Evolutionary conservation across 2,888 invertebrate genomes (phyloP).

Genomic region (Dexiosoma caninum): DNA sequence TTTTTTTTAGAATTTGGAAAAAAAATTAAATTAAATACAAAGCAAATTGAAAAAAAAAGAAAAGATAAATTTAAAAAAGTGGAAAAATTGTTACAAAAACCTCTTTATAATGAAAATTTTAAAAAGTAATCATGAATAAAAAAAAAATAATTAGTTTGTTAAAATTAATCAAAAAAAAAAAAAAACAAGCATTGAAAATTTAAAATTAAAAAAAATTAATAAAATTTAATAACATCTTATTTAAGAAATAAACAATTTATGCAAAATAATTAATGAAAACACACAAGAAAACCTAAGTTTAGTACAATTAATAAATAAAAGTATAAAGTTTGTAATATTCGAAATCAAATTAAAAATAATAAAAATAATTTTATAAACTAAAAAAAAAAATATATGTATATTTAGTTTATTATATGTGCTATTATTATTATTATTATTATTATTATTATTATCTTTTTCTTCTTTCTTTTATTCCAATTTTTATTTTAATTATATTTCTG

Average conservation of each 20-base stretch:
- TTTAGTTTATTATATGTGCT: constrained; percentile 8
- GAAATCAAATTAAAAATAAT: constrained; percentile 17
- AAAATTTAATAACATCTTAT: constrained; percentile 9
- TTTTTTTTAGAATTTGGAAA: not conserved
- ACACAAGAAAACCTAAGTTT: constrained; percentile 27
- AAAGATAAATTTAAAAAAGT: not conserved
- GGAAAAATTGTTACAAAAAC: not conserved
- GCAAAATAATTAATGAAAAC: constrained; percentile 2
- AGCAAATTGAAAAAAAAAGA: not conserved
- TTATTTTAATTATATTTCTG: not conserved
- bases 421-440: too few species aligned
- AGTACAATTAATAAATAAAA: constrained; percentile 51
- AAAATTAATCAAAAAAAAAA: not conserved
- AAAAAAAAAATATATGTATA: not conserved
- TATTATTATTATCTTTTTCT: constrained; percentile 1
- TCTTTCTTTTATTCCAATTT: constrained; percentile 1
- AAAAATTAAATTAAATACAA: not conserved
- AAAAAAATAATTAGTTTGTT: constrained; percentile 17
- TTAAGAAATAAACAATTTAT: not conserved
- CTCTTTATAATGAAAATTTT: not conserved
- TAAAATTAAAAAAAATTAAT: constrained; percentile 9
- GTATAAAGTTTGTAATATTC: constrained; percentile 39
- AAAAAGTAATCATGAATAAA: not conserved
- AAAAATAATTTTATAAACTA: not conserved
- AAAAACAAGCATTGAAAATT: too few species aligned